A percentile compares a stretch with the other conserved stretches of the same genome.
These are phyloP conservation scores for Liasis olivaceus DNA, from an alignment of 2,797 vertebrate genomes.

Conservation along the genomic window DNA sequence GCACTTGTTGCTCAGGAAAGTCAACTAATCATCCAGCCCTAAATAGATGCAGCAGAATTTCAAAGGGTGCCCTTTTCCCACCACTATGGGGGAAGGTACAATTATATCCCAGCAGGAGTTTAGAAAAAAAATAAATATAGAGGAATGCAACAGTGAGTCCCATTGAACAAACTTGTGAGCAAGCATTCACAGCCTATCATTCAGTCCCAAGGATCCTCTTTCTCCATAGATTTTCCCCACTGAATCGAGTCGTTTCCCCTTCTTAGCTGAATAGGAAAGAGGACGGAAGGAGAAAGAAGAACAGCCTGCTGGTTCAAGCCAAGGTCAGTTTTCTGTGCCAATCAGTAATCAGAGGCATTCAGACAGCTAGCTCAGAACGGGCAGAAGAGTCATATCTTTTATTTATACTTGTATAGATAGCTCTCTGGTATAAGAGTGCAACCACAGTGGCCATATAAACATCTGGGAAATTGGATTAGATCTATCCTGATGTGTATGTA, in stretches of 20 bases:
- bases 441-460: not conserved
- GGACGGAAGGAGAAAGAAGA: not conserved
- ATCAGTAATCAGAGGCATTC: not conserved
- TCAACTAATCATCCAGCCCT: not conserved
- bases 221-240: not conserved
- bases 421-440: not conserved
- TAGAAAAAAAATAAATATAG: not conserved
- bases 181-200: not conserved
- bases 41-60: not conserved
- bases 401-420: not conserved
- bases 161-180: not conserved
- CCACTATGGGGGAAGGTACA: not conserved
- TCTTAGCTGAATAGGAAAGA: not conserved
- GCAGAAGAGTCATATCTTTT: not conserved
- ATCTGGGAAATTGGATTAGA: not conserved
- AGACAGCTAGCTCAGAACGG: not conserved
- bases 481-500: not conserved
- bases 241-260: not conserved
- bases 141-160: not conserved
- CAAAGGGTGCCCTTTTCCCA: not conserved
- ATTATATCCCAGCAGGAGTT: not conserved
- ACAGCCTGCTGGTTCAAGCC: not conserved
- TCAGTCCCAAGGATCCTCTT: not conserved
- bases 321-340: not conserved
- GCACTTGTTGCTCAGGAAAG: not conserved